Evolutionary conservation across 2,888 invertebrate species (phyloP).

Genomic region (Coecobrya sp.): DNA sequence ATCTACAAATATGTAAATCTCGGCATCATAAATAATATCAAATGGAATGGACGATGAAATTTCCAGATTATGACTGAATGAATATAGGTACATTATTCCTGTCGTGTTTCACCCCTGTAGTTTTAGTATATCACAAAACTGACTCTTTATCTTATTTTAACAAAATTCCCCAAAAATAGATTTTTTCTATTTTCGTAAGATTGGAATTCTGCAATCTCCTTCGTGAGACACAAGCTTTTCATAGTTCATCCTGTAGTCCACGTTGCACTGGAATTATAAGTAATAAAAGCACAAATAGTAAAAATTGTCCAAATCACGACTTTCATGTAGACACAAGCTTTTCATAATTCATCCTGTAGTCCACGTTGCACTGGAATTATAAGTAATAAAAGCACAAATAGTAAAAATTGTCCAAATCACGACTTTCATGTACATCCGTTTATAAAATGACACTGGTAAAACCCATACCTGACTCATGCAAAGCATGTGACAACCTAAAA

Average conservation of each 20-base stretch:
- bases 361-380: conserved; percentile 64
- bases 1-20: too few species aligned
- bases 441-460: conserved; percentile 51
- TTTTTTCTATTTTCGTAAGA: conserved; percentile 48
- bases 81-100: not conserved
- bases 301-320: conserved; percentile 26
- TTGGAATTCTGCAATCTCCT: conserved; percentile 69
- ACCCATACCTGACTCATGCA: conserved; percentile 82
- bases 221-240: conserved; percentile 75
- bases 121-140: conserved; percentile 31
- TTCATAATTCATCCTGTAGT: conserved; percentile 54
- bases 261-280: conserved; percentile 60
- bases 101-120: conserved; percentile 30
- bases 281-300: conserved; percentile 32
- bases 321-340: too few species aligned
- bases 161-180: not conserved
- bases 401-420: conserved; percentile 23
- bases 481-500: conserved; percentile 82
- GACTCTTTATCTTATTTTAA: not conserved
- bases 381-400: conserved; percentile 30
- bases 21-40: too few species aligned
- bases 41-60: not conserved
- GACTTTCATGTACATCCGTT: conserved; percentile 22
- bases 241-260: conserved; percentile 56
- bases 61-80: not conserved